Evolutionary conservation across 2,113 vertebrate genomes (phyloP).

Genomic region (Corythornis vintsioides): DNA sequence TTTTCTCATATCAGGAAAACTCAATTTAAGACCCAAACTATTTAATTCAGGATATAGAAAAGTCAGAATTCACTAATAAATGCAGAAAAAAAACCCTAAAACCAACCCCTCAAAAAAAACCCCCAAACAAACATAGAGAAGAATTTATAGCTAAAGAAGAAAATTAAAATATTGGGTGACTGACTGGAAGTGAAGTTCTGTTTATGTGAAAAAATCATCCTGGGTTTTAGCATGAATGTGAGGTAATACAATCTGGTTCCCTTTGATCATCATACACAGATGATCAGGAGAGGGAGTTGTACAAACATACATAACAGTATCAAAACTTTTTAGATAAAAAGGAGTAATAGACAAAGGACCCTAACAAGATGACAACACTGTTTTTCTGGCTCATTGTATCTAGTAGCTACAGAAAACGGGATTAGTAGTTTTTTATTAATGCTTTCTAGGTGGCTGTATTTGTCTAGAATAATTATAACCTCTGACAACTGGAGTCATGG

Average conservation of each 20-base stretch:
- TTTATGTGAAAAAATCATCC: conserved; percentile 12
- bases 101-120: neutral
- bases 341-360: neutral
- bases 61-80: neutral
- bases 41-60: conserved; percentile 17
- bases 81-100: neutral
- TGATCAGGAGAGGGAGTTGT: neutral
- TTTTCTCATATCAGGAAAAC: neutral
- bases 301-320: neutral
- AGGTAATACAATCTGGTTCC: neutral
- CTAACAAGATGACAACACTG: neutral
- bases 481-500: neutral
- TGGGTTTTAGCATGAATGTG: neutral
- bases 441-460: neutral
- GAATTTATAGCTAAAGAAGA: neutral
- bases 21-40: conserved; percentile 13
- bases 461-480: neutral
- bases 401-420: neutral
- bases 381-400: neutral
- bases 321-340: neutral
- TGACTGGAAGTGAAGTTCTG: neutral
- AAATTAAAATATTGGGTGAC: neutral
- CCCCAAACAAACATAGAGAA: neutral
- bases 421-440: neutral
- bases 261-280: neutral